These are phyloP conservation scores for Motacilla tschutschensis DNA, from an alignment of 2,113 vertebrate species.

Conservation along the genomic window DNA sequence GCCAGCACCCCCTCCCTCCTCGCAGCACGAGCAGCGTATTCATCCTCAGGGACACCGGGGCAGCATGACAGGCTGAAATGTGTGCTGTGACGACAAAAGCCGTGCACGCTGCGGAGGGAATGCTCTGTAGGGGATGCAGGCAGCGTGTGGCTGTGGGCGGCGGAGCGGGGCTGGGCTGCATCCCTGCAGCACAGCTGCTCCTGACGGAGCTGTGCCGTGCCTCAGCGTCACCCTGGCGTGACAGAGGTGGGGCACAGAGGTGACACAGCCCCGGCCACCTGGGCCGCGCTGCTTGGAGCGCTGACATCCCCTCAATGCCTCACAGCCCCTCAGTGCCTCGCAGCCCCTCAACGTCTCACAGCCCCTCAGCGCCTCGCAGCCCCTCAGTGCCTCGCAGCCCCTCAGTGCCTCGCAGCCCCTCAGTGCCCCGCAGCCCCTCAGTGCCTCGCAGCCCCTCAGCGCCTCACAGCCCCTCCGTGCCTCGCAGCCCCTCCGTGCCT, in stretches of 20 bases:
- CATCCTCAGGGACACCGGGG: not conserved
- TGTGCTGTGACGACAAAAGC: not conserved
- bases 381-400: too few species aligned
- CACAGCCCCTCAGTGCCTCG: too few species aligned
- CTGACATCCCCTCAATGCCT: not conserved
- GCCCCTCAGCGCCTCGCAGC: too few species aligned
- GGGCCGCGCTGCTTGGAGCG: not conserved
- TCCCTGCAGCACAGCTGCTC: not conserved
- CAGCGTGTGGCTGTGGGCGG: not conserved
- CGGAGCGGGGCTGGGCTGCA: not conserved
- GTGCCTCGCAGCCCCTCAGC: too few species aligned
- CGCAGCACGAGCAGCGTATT: not conserved
- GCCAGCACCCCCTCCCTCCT: not conserved
- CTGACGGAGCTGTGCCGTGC: rapidly evolving
- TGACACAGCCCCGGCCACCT: not conserved
- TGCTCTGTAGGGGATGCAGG: not conserved
- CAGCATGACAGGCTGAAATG: not conserved
- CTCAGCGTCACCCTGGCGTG: not conserved
- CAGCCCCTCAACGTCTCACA: too few species aligned
- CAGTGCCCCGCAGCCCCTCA: too few species aligned
- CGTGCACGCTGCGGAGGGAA: not conserved
- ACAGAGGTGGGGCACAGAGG: not conserved
- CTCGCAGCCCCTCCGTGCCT: not conserved
- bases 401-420: too few species aligned
- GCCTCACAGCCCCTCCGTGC: not conserved